Evolutionary conservation across 2,888 invertebrate species (phyloP).

Genomic region (Trachelus tabidus): DNA sequence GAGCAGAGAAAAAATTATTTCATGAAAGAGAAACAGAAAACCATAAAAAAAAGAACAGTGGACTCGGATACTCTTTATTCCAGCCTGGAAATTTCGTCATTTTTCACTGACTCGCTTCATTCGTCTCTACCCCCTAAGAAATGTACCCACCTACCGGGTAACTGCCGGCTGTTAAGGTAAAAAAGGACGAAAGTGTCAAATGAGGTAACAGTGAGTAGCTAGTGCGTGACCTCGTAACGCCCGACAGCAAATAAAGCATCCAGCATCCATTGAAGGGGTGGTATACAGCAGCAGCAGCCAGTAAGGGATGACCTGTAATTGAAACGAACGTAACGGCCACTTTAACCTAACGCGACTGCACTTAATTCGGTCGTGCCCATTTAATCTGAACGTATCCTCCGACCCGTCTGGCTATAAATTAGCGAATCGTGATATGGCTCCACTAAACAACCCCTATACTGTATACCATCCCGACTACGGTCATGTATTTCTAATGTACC

Average conservation of each 20-base stretch:
- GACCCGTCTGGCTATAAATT: slow-evolving; percentile 19
- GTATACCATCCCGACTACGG: not conserved
- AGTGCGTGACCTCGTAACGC: slow-evolving; percentile 10
- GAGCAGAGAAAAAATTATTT: not conserved
- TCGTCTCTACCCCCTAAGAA: not conserved
- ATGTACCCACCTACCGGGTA: not conserved
- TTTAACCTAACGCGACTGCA: slow-evolving; percentile 24
- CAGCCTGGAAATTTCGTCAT: not conserved
- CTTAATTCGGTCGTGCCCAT: slow-evolving; percentile 22
- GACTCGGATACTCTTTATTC: not conserved
- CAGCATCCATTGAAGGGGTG: slow-evolving; percentile 1
- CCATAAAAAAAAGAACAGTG: not conserved
- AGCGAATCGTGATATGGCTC: slow-evolving; percentile 15
- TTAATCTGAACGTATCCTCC: slow-evolving; percentile 11
- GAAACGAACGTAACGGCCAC: slow-evolving; percentile 26
- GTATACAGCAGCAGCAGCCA: not conserved
- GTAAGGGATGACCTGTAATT: slow-evolving; percentile 26
- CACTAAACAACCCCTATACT: not conserved
- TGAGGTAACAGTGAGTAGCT: slow-evolving; percentile 9
- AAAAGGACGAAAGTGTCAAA: not conserved
- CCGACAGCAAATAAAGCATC: slow-evolving; percentile 4
- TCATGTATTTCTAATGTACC: not conserved
- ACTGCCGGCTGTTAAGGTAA: not conserved
- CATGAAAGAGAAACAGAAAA: not conserved
- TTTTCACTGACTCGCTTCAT: not conserved